Base-by-base conservation (phyloP, 2,888 invertebrate species). In the Diplazon laetatorius region DNA sequence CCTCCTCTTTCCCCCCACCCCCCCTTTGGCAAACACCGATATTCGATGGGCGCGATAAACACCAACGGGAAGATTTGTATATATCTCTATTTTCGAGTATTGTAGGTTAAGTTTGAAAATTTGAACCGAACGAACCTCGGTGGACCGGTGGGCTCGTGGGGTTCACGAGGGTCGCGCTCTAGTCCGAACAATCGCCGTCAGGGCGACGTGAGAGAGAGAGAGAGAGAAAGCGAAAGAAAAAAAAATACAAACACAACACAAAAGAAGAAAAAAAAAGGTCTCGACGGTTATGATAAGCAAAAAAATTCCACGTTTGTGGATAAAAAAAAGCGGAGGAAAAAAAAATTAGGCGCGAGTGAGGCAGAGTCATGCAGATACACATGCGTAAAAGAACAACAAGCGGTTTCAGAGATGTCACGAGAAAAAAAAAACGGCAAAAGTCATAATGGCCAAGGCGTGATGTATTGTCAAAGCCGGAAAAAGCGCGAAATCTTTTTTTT, bases 71-170 rank as follows among this genome's bases (percentile, higher is more conserved):
- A 22, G 18, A 57, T 12, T 25, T 22, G 25, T 2, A 39, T 66
- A n/a, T n/a, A n/a, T 50, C 30, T 16, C 10, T 18, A 35, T 9
- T 5, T 25, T 2, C n/a, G 42, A n/a, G n/a, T 2, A 35, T 63
- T 60, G 16, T 42, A 72, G 71, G 73, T 74, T 73, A 74, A 8
- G 66, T 66, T 44, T 22, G 48, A 59, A 73, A 70, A 65, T 74
- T 65, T 42, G 52, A 78, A 73, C 18, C 12, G 42, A 65, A 73
- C 77, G 77, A 78, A 74, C 78, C 65, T 78, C 44, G 62, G 30
- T n/a, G 18, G 12, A 50, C 59, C 78, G 78, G 69, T 30, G n/a
- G 57, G 6, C 57, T 46, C 57, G 44, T 20, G 22, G 10, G 18
- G 18, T 55, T 62, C 52, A 35, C 37, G 16, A 16, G 48, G 5